Percentiles rank a stretch among this genome's conserved stretches.
These are phyloP conservation scores for Leptinotarsa juncta DNA, from an alignment of 2,888 invertebrate species.

Conservation along the genomic window DNA sequence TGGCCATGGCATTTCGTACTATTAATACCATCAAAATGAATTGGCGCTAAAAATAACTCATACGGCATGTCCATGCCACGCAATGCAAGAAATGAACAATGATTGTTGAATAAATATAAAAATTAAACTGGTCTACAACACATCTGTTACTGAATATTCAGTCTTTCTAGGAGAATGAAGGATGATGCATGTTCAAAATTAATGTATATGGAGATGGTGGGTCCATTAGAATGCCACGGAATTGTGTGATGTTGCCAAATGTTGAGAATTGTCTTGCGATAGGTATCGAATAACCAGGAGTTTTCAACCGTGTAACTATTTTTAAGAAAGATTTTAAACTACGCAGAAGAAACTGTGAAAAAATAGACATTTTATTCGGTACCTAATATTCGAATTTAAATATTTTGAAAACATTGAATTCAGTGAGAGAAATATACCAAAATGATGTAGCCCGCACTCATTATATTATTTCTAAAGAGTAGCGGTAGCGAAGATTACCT, in stretches of 20 bases:
- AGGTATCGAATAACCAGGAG: background rate
- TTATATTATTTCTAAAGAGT: no score
- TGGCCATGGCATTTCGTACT: conserved; percentile 2
- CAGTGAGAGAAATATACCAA: no score
- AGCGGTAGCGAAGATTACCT: no score
- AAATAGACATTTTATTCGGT: no score
- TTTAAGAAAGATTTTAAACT: no score
- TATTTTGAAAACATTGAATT: no score
- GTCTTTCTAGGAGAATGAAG: conserved; percentile 2
- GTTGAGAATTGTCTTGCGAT: background rate
- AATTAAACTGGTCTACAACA: conserved; percentile 7
- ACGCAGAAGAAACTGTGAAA: no score
- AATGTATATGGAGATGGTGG: background rate
- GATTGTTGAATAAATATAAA: conserved; percentile 12
- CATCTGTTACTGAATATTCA: conserved; percentile 20
- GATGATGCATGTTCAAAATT: conserved; percentile 17
- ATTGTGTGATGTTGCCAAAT: conserved; percentile 4
- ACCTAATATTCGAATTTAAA: no score
- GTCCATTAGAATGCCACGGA: conserved; percentile 9
- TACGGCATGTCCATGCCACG: conserved; percentile 3
- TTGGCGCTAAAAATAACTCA: conserved; percentile 4
- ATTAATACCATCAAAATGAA: conserved; percentile 16
- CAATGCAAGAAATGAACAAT: conserved; percentile 11
- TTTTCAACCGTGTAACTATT: no score
- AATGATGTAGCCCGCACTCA: no score